Evolutionary conservation across 1,140 invertebrate species (phyloP), one percentile per base, ranked within the genome.

Genomic region (Drosophila tani): DNA sequence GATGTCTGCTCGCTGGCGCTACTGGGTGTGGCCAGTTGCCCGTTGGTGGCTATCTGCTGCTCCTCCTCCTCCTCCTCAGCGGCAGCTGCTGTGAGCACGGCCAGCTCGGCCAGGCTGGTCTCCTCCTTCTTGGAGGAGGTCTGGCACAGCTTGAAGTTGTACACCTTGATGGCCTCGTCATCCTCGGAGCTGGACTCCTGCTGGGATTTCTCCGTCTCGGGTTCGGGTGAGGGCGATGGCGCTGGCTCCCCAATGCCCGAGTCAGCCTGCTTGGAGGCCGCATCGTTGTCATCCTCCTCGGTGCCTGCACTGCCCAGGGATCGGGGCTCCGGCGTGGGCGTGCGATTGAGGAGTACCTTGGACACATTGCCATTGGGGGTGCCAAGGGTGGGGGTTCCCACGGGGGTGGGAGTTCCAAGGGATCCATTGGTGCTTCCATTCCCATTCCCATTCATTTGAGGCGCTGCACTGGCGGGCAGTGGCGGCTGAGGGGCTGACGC

Each of bases 121-220:
- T 53, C 60, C 7, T 40, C 41, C 24, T 60, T 38, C 56, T 90
- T 83, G 43, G 82, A 70, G 5, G 90, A 77, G 5, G 92, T 93
- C 76, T 93, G 77, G 38, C 92, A 82, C 24, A 92, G 77, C 75
- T 92, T 93, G 7, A 93, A 91, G 51, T 93, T 92, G 35, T 93
- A 93, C 57, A 93, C 87, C 35, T 93, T 93, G 56, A 93, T 73
- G 68, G 90, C 87, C 40, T 92, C 92, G 24, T 93, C 92, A 43
- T 93, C 91, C 59, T 92, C 91, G 35, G 91, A 92, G 40, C 91
- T 92, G n/a, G 91, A 92, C 58, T 91, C 91, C 7, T 82, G 46
- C 8, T 79, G 79, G 1, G 66, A 69, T 19, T 77, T 86, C 4
- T 57, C 71, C 12, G 75, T 47, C 38, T 83, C 85, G 2, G 83